Conservation (phyloP, 2,797 vertebrate species). For the Myotis daubentonii region DNA sequence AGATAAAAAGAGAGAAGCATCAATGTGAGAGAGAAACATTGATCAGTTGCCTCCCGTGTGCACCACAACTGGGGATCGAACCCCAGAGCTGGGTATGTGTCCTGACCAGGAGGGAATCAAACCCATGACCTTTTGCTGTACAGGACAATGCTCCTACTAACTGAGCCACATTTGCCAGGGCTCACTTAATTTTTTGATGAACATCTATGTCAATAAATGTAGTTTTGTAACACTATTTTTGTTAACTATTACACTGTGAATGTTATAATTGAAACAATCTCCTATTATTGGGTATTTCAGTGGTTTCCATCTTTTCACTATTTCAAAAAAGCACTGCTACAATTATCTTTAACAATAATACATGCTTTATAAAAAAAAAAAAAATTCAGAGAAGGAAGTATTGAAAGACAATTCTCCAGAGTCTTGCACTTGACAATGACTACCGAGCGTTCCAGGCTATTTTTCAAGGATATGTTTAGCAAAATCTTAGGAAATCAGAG, state of each 20-base stretch:
- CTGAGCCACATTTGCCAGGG: not conserved
- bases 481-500: slow-evolving; percentile 20
- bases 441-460: not conserved
- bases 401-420: slow-evolving; percentile 21
- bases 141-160: not conserved
- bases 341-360: slow-evolving; percentile 10
- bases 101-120: not conserved
- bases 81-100: not conserved
- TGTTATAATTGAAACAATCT: slow-evolving; percentile 3
- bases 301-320: slow-evolving; percentile 17
- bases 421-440: not conserved
- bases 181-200: not conserved
- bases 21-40: not conserved
- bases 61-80: not conserved
- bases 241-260: slow-evolving; percentile 3
- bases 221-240: slow-evolving; percentile 13
- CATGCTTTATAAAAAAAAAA: not conserved
- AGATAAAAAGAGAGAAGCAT: not conserved
- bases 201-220: not conserved
- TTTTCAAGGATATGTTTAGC: not conserved
- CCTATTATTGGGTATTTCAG: not conserved
- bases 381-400: slow-evolving; percentile 28
- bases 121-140: not conserved
- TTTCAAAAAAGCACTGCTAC: not conserved
- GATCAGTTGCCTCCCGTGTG: not conserved